phyloP scores from a whole-genome alignment of 2,888 invertebrate species.

The Microchrysa polita region DNA sequence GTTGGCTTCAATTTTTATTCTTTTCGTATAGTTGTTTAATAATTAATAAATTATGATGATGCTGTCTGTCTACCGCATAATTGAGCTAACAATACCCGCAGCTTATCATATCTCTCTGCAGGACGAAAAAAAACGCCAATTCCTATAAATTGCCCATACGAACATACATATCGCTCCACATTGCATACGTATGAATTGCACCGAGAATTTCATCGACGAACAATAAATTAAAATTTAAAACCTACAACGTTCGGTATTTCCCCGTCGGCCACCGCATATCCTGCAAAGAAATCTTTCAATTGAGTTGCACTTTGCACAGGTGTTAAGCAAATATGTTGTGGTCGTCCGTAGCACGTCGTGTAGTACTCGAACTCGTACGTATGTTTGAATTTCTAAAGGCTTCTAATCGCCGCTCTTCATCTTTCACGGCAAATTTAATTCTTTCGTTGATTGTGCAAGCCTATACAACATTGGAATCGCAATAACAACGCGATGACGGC shows the following conservation, averaged over 20 bases:
- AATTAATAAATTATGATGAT: no score
- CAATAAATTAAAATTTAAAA: conserved; percentile 38
- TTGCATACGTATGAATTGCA: background rate
- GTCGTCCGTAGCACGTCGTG: background rate
- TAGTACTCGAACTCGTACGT: no score
- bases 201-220: background rate
- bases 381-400: background rate
- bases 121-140: no score
- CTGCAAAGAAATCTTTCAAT: conserved; percentile 42
- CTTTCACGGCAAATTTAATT: conserved; percentile 48
- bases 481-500: no score
- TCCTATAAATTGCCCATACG: background rate
- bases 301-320: conserved; percentile 47
- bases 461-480: conserved; percentile 41
- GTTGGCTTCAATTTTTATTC: no score
- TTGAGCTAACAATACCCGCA: no score
- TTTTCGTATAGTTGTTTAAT: no score
- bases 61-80: no score
- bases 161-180: background rate
- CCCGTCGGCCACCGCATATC: conserved; percentile 31
- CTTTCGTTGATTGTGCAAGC: conserved; percentile 42
- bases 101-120: no score
- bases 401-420: conserved; percentile 43
- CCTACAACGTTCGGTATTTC: conserved; percentile 34
- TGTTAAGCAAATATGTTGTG: conserved; percentile 48